phyloP scores from a whole-genome alignment of 2,113 vertebrate species.

The Emydura subglobosa region DNA sequence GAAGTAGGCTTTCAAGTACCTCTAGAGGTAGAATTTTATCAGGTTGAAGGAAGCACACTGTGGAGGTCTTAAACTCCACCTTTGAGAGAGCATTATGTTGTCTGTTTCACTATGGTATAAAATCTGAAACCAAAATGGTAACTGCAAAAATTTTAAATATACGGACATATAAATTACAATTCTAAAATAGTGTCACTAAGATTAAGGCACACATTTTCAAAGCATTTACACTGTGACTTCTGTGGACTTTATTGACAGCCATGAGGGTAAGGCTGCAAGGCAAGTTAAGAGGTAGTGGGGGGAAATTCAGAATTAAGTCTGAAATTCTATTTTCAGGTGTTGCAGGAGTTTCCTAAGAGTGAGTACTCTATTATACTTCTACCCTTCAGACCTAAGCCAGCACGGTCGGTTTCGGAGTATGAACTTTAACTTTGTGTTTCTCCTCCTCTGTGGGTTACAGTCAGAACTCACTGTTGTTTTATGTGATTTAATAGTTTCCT shows the following conservation, averaged over 20 bases:
- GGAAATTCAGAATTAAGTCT: background rate
- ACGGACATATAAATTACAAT: background rate
- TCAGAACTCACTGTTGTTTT: slow-evolving; percentile 53
- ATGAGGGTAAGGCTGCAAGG: background rate
- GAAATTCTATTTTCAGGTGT: background rate
- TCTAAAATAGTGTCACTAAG: background rate
- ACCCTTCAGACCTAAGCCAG: slow-evolving; percentile 13
- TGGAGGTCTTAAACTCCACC: background rate
- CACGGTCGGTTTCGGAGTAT: background rate
- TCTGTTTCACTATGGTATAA: background rate
- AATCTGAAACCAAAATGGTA: background rate
- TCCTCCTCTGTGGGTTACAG: slow-evolving; percentile 27
- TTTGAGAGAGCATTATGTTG: background rate
- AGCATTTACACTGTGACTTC: background rate
- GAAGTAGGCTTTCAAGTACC: background rate
- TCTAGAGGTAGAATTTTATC: background rate
- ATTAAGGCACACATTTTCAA: background rate
- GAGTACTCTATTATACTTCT: background rate
- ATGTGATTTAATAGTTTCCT: slow-evolving; percentile 43
- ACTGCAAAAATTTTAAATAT: background rate
- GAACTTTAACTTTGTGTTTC: slow-evolving; percentile 25
- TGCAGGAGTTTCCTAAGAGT: background rate
- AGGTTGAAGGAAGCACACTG: background rate
- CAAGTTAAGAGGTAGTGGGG: background rate
- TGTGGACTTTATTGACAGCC: background rate